Conservation (phyloP, 2,113 vertebrate genomes). For the Tyrannus savana region DNA sequence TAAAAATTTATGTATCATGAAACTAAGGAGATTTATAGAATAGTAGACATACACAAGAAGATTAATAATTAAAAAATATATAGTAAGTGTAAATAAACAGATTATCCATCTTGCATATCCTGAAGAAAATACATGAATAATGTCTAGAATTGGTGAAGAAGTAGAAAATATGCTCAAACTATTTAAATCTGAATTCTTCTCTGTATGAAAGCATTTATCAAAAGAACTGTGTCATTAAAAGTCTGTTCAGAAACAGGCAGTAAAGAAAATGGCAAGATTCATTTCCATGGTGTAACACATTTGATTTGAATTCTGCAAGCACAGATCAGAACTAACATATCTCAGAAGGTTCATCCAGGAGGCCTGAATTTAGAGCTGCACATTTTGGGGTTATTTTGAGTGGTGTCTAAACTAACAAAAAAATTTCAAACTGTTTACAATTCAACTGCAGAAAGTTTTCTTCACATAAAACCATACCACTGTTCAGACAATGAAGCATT, state of each 20-base stretch:
- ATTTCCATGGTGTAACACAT: background rate
- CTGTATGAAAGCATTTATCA: background rate
- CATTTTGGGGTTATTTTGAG: background rate
- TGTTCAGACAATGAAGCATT: background rate
- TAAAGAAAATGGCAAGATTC: background rate
- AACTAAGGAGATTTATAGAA: background rate
- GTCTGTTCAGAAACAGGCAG: background rate
- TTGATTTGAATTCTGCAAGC: background rate
- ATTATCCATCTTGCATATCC: background rate
- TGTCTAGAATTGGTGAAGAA: background rate
- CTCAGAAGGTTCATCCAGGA: background rate
- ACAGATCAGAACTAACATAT: background rate
- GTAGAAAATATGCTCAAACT: background rate
- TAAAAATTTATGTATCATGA: background rate
- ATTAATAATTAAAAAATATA: background rate
- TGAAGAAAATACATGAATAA: background rate
- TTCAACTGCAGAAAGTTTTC: background rate
- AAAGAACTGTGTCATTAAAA: background rate
- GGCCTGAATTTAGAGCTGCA: background rate
- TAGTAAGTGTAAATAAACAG: background rate
- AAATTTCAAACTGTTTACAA: background rate
- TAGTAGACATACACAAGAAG: background rate
- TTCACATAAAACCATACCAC: background rate
- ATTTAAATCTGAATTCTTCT: background rate
- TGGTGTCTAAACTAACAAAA: background rate